phyloP scores from a whole-genome alignment of 2,888 invertebrate species.

The Clitarchus hookeri region DNA sequence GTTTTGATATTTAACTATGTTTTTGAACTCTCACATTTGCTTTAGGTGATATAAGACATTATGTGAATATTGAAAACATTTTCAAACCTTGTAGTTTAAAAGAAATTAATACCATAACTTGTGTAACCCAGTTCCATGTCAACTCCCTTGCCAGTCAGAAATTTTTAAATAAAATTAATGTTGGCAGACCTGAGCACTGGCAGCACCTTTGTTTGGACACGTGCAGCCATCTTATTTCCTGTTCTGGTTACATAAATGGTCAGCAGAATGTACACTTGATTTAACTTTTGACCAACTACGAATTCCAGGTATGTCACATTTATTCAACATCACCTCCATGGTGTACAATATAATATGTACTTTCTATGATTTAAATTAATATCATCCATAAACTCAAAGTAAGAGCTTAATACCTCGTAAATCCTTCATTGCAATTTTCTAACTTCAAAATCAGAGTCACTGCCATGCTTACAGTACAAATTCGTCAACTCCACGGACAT shows the following conservation, averaged over 20 bases:
- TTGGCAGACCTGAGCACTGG: no score
- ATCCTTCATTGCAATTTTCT: background rate
- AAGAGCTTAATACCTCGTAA: background rate
- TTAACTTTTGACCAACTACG: background rate
- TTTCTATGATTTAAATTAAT: background rate
- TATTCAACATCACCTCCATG: background rate
- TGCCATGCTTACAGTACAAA: no score
- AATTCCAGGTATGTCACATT: slow-evolving; percentile 12
- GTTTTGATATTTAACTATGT: no score
- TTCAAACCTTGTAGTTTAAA: background rate
- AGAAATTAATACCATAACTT: background rate
- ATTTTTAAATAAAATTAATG: no score
- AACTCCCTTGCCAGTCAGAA: no score
- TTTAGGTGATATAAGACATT: no score
- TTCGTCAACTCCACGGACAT: no score
- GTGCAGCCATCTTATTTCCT: no score
- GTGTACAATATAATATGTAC: background rate
- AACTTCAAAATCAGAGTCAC: background rate
- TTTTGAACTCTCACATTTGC: no score
- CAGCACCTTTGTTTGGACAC: no score
- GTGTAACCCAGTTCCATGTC: no score
- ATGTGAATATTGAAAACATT: background rate
- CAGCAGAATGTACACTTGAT: background rate
- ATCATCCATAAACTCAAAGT: background rate
- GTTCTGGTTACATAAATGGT: background rate